Base-by-base conservation (phyloP, 1,140 invertebrate species). In the Sesamia nonagrioides region DNA sequence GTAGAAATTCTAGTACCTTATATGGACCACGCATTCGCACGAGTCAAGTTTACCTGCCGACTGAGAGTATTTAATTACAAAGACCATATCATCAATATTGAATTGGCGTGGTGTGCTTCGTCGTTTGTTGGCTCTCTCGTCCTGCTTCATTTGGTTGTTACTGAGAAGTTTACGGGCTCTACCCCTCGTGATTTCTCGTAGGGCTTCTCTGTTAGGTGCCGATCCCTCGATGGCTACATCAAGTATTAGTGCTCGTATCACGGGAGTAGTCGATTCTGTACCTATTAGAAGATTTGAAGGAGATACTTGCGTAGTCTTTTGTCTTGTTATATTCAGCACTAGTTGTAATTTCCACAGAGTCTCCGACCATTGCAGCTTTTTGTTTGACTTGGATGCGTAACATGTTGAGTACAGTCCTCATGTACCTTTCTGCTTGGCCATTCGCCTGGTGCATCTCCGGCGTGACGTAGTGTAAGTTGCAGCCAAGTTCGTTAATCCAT, bases 381-480 rank as follows among this genome's bases (percentile, higher is more conserved):
- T 27, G 11, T 3, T 76, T 78, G 7, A 11, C 42, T 18, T 83
- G 71, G 21, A 80, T 75, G 4, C 81, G 60, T 6, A 83, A 2
- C 78, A 83, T 78, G 18, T 83, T 83, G 2, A 83, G 48, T 83
- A 2, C 72, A 48, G n/a, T n/a, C n/a, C n/a, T n/a, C n/a, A n/a
- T n/a, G n/a, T n/a, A n/a, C n/a, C n/a, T n/a, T n/a, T n/a, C n/a
- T n/a, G n/a, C n/a, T n/a, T n/a, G n/a, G n/a, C n/a, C n/a, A n/a
- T n/a, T n/a, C n/a, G n/a, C n/a, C 1, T 79, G 50, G 11, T 81
- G 79, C 82, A 84, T 81, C 40, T 84, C 82, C 0, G 79, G 79
- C 8, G 82, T 82, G 11, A 84, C 80, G 6, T 76, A 63, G 66
- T 84, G 80, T 1, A 79, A 50, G 0, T 77, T 52, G 27, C 40